Evolutionary conservation across 2,797 vertebrate genomes (phyloP).

Genomic region (Enteromius argenteus): DNA sequence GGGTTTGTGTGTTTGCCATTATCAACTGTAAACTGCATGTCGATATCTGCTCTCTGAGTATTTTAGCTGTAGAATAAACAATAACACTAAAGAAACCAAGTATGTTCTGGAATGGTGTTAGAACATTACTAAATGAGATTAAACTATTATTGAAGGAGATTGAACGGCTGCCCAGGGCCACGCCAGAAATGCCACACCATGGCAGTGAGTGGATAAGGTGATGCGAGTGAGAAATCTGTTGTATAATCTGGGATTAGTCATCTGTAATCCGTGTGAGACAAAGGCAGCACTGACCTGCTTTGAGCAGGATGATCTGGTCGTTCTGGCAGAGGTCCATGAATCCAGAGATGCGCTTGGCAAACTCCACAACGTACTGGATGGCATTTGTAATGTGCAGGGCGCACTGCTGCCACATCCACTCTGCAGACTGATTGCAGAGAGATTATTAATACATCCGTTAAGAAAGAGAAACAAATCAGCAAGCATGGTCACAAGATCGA

Average conservation of each 20-base stretch:
- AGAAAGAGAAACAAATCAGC: neutral
- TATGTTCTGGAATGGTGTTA: neutral
- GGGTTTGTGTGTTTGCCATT: neutral
- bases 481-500: neutral
- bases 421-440: conserved; percentile 79
- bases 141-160: neutral
- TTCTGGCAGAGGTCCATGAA: conserved; percentile 97
- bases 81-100: neutral
- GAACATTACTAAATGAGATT: neutral
- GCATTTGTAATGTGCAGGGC: conserved; percentile 90
- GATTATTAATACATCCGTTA: conserved; percentile 1
- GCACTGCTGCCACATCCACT: conserved; percentile 94
- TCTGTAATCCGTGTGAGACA: neutral
- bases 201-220: neutral
- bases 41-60: neutral
- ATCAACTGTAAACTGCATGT: neutral
- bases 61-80: neutral
- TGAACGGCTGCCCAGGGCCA: neutral
- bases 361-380: conserved; percentile 95
- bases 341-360: conserved; percentile 90
- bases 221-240: conserved; percentile 25
- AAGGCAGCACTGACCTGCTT: conserved; percentile 85
- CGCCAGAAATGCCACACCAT: neutral
- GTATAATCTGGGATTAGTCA: conserved; percentile 21
- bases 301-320: conserved; percentile 92